phyloP scores from a whole-genome alignment of 2,797 vertebrate species.

The Babyrousa celebensis region DNA sequence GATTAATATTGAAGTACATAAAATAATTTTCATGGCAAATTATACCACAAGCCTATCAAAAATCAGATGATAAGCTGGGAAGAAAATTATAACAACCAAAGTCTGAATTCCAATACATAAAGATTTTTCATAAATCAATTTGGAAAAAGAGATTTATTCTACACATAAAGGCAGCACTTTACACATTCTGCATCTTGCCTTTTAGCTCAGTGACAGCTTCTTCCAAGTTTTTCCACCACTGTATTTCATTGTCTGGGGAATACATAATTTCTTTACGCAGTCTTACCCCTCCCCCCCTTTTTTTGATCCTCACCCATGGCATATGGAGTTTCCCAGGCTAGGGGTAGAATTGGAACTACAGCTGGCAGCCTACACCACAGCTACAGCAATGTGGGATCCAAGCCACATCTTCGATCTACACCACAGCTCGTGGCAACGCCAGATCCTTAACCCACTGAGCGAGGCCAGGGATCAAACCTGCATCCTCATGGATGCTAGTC shows the following conservation, averaged over 20 bases:
- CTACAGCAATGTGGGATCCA: too few relatives aligned
- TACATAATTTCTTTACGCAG: background rate
- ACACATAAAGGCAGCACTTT: background rate
- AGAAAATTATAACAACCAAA: background rate
- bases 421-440: too few relatives aligned
- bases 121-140: background rate
- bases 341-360: too few relatives aligned
- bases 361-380: too few relatives aligned
- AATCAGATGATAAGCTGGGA: conserved; percentile 9
- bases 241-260: background rate
- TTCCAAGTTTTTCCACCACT: background rate
- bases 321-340: too few relatives aligned
- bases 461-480: too few relatives aligned
- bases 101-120: background rate
- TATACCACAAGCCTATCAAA: conserved; percentile 30
- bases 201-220: background rate
- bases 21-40: conserved; percentile 8
- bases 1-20: background rate
- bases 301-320: too few relatives aligned
- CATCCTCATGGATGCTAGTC: too few relatives aligned
- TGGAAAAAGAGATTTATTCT: background rate
- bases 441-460: too few relatives aligned
- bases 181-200: background rate
- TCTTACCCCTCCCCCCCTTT: too few relatives aligned
- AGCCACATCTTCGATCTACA: too few relatives aligned